phyloP scores from a whole-genome alignment of 2,797 vertebrate species.

The Diceros bicornis region DNA sequence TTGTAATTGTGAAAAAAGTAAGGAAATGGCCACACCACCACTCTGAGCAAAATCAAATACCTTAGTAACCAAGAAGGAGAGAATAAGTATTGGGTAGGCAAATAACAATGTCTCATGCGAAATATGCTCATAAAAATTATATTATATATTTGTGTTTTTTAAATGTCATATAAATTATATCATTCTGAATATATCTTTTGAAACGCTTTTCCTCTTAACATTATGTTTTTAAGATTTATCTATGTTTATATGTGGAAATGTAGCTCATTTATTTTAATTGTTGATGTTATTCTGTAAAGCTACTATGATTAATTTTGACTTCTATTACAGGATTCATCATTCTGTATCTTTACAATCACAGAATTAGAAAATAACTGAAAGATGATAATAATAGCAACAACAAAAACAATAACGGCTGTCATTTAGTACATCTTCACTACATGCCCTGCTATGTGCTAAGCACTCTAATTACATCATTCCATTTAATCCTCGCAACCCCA shows the following conservation, averaged over 20 bases:
- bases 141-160: not conserved
- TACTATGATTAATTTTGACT: not conserved
- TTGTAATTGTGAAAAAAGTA: not conserved
- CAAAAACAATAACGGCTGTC: not conserved
- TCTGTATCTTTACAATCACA: not conserved
- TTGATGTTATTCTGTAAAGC: not conserved
- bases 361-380: not conserved
- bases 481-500: not conserved
- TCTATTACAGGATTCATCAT: not conserved
- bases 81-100: not conserved
- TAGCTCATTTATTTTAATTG: conserved; percentile 15
- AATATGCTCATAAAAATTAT: not conserved
- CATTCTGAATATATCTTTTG: not conserved
- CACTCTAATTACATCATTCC: not conserved
- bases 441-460: not conserved
- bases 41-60: not conserved
- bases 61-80: not conserved
- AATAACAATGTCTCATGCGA: not conserved
- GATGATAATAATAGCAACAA: not conserved
- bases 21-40: not conserved
- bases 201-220: not conserved
- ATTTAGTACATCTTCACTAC: not conserved
- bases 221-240: not conserved
- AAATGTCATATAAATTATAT: not conserved
- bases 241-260: not conserved